Base-by-base conservation (phyloP, 2,888 invertebrate genomes). In the Leuctra nigra region DNA sequence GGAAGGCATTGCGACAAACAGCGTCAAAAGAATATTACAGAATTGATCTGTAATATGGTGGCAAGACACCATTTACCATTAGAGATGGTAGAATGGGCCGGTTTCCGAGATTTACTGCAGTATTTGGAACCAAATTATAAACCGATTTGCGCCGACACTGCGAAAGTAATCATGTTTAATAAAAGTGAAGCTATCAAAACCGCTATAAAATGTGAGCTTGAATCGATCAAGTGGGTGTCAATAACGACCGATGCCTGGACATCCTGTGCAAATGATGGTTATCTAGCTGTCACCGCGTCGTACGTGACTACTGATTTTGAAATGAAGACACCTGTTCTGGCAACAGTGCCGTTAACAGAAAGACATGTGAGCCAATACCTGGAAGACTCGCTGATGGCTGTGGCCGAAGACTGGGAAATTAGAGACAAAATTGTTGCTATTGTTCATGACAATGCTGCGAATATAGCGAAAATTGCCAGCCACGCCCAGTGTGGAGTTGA, bases 161-260 rank as follows among this genome's bases (percentile, higher is more conserved):
- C 20, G 3, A 33, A 50, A 13, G 20, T 9, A 3, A 16, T 35
- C 9, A 35, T 50, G 2, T 2, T 20, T 1, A 22, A 18, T 9
- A 9, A 50, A 33, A 18, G 35, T 6, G 35, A 2, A 4, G n/a
- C 33, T 3, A 50, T 16, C 6, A 48, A 48, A 29, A 2, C 25
- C 1, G 4, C 4, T 4, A 29, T 48, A n/a, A 16, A 50, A 35
- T 14, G 4, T 2, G 50, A 50, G 11, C 16, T 50, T 1, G 14
- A 13, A 20, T 1, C 2, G 9, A 20, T 11, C 16, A 35, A 47
- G 53, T 44, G 55, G 7, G 59, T 66, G 11, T 64, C 64, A 35
- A 20, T 67, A 1, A 66, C 66, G 1, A 48, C 61, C 1, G 66
- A 67, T 54, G 47, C 63, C 25, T 67, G 66, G 66, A 66, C 65